Base-by-base conservation (phyloP, 2,113 vertebrate genomes). In the Sphyrna mokarran region DNA sequence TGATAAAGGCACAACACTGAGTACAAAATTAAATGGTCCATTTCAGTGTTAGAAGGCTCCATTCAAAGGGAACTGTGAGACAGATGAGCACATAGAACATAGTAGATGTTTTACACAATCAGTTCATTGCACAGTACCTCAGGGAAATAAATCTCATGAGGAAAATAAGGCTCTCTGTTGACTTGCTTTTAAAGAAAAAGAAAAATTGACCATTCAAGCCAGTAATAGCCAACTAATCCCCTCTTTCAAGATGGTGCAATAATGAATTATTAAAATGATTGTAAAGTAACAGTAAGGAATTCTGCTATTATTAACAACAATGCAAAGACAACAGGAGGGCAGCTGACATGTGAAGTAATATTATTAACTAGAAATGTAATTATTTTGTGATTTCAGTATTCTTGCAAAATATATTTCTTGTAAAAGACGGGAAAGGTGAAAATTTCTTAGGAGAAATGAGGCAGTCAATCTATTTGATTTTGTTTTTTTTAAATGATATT, bases 71-170 rank as follows among this genome's bases (percentile, higher is more conserved):
- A 94, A 69, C 18, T 68, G 8, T 16, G 43, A 70, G 66, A 61
- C 54, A 61, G 26, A 63, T 90, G 87, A 94, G 61, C 37, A 43
- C 43, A 8, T 5, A 20, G 37, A 94, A 40, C 18, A 10, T 37
- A 26, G 37, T 66, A 68, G 63, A 43, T 26, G 7, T 66, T 70
- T 69, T 22, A 69, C 63, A 69, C 26, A 54, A 4, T 68, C 23
- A 23, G 22, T 94, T 94, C 91, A 94, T 69, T 8, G 66, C 26
- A 8, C 7, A 0, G 20, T 69, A 40, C 66, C 66, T 20, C 37
- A 26, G 66, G 66, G 66, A 94, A 93, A 94, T 94, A 94, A 69
- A 69, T 48, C 66, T 69, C 70, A 20, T 43, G 91, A 68, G 63
- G 63, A 69, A 94, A 37, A 43, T 26, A 94, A 94, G 26, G 40